These are phyloP conservation scores for Dysidea cf. avara DNA, from an alignment of 37 sponge, comb jelly and placozoan species.

Conservation along the genomic window DNA sequence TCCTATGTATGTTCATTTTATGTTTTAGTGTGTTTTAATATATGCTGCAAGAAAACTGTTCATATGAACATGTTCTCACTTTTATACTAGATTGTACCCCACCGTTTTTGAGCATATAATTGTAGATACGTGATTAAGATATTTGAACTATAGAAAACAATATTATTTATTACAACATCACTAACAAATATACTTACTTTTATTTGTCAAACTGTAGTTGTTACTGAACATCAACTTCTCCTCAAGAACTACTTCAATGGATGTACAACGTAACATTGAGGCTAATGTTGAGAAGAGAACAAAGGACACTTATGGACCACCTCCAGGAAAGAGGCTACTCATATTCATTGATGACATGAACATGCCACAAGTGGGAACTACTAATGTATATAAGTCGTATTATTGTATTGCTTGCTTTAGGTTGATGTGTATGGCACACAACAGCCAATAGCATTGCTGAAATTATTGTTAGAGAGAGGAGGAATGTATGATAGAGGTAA, in stretches of 20 bases:
- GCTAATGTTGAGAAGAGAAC: slow-evolving; percentile 98
- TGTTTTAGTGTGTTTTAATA: too few species aligned
- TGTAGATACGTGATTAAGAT: background rate
- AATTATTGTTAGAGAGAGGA: slow-evolving; percentile 93
- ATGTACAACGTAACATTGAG: slow-evolving; percentile 96
- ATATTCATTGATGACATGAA: slow-evolving; percentile 99
- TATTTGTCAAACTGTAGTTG: too few species aligned
- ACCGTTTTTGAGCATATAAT: background rate
- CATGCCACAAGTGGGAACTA: slow-evolving; percentile 82
- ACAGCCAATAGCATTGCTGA: slow-evolving; percentile 97
- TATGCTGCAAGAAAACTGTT: too few species aligned
- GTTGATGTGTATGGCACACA: slow-evolving; percentile 98
- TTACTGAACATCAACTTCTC: slow-evolving; percentile 98
- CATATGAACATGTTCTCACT: too few species aligned
- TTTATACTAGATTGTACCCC: background rate
- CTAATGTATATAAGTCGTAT: background rate
- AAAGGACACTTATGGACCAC: slow-evolving; percentile 98
- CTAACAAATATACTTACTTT: slow-evolving; percentile 61
- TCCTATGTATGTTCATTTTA: slow-evolving; percentile 56
- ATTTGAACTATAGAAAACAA: background rate
- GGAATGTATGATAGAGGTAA: slow-evolving; percentile 99
- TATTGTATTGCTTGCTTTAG: slow-evolving; percentile 5
- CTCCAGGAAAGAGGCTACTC: slow-evolving; percentile 91
- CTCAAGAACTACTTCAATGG: slow-evolving; percentile 96
- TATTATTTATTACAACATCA: too few species aligned